Evolutionary conservation across 2,797 vertebrate species (phyloP), one percentile per base, ranked within the genome.

Genomic region (Tapera naevia): DNA sequence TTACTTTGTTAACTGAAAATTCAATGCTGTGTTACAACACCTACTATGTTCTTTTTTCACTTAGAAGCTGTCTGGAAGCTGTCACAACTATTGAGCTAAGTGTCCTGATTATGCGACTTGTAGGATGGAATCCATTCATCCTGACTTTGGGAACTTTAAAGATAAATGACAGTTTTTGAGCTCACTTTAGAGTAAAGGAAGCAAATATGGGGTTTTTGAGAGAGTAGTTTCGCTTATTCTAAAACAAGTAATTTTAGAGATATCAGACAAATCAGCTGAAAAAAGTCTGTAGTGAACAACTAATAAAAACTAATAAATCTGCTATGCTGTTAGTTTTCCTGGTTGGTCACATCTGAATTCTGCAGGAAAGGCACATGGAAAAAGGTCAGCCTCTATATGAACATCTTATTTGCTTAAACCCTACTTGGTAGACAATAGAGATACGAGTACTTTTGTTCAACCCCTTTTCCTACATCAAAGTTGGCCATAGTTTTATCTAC

Each of bases 401-500:
- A 24, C 1, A 61, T 3, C 1, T 58, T 39, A 91, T 91, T 78
- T 88, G 5, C 27, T 46, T 62, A 58, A 91, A 46, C n/a, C 4
- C 8, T 50, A 0, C 17, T 62, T 37, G 21, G 3, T 58, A 27
- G 11, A 7, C 12, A 54, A 5, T 27, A 5, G 21, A 80, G 13
- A 16, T 21, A 13, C 0, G 1, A 0, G 0, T 13, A 11, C 2
- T 66, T 54, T 83, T 76, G 2, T 56, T 66, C 37, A 41, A 46
- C 46, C 6, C 2, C 13, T 48, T 76, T 80, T 53, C 24, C n/a
- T 13, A 45, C 43, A 10, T 28, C 21, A 76, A 75, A 32, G 6
- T 1, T 2, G 4, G 5, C 4, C 4, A 6, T 2, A 45, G 32
- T 65, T 91, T 79, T 53, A 61, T 18, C 19, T 61, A 2, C 16